phyloP scores from a whole-genome alignment of 92 coral and sea anemone species.

The Phenganax marumi region DNA sequence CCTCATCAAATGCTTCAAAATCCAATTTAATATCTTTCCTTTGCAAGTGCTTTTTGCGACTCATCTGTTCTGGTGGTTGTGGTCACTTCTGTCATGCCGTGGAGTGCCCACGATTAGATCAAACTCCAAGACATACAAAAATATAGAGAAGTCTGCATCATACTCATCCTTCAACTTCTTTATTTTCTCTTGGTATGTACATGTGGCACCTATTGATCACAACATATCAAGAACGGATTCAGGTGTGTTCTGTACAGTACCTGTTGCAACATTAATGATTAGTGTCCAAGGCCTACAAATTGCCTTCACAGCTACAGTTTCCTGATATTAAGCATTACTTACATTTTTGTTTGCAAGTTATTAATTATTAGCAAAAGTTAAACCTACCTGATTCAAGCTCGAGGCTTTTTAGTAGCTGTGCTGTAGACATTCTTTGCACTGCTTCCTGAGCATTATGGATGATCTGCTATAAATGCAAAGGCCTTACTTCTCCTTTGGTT shows the following conservation, averaged over 20 bases:
- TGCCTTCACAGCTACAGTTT: no score
- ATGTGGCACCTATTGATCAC: slow-evolving; percentile 49
- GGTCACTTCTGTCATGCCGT: slow-evolving; percentile 65
- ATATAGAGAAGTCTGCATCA: no score
- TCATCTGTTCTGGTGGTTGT: slow-evolving; percentile 57
- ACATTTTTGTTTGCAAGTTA: no score
- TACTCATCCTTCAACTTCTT: slow-evolving; percentile 25
- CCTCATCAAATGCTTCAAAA: no score
- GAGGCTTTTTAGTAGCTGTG: slow-evolving; percentile 35
- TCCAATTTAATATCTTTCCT: no score
- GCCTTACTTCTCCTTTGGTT: slow-evolving; percentile 37
- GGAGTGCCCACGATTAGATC: slow-evolving; percentile 43
- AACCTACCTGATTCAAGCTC: slow-evolving; percentile 29
- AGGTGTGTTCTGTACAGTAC: slow-evolving; percentile 46
- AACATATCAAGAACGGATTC: slow-evolving; percentile 55
- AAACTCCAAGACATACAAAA: slow-evolving; percentile 53
- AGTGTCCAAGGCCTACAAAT: slow-evolving; percentile 39
- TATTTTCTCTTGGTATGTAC: slow-evolving; percentile 24
- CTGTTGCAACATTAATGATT: slow-evolving; percentile 44
- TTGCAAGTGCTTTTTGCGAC: slow-evolving; percentile 43
- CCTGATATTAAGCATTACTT: no score
- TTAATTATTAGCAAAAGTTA: no score
- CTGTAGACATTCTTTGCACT: slow-evolving; percentile 37
- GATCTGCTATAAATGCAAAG: slow-evolving; percentile 51
- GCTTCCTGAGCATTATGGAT: slow-evolving; percentile 37